Evolutionary conservation across 1,140 invertebrate species (phyloP), one percentile per base, ranked within the genome.

Genomic region (Chrysopa pallens): DNA sequence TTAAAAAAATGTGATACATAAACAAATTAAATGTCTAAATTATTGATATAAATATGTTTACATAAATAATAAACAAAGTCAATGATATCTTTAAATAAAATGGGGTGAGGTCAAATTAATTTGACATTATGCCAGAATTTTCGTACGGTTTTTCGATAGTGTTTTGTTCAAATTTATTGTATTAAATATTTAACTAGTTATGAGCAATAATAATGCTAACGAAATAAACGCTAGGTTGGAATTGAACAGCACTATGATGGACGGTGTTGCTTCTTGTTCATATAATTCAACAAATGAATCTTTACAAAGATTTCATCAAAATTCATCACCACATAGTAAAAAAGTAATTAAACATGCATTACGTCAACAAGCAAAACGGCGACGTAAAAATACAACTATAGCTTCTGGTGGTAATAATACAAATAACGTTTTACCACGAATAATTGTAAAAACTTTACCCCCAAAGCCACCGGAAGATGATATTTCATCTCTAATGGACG

Each of bases 341-440:
- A 73, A 74, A 56, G 71, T 74, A 11, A 72, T 77, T 38, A 80
- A 80, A 54, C 76, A 79, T 63, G 76, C 76, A 41, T 51, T 81
- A 44, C 70, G 78, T 52, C 82, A 85, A 60, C 81, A 85, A 54
- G 81, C 80, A 12, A 84, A 83, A 50, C 62, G 81, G 44, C 67
- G 81, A 49, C 70, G 78, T 52, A 83, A 84, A 64, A 84, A 81
- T 51, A 78, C 75, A 9, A 77, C 73, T 15, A 76, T 79, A 51
- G 80, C 80, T 8, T 73, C 76, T 39, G 72, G 73, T 40, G 17
- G 17, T 23, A 23, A 23, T 23, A 23, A 23, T 23, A 78, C 74
- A 59, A 67, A 73, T 29, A 67, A 73, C 49, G 67, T 76, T 42
- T 54, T 80, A 48, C 76, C 78, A 8, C 64, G 73, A 45, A 80